Evolutionary conservation across 2,888 invertebrate genomes (phyloP).

Genomic region (Periphyllus acericola): DNA sequence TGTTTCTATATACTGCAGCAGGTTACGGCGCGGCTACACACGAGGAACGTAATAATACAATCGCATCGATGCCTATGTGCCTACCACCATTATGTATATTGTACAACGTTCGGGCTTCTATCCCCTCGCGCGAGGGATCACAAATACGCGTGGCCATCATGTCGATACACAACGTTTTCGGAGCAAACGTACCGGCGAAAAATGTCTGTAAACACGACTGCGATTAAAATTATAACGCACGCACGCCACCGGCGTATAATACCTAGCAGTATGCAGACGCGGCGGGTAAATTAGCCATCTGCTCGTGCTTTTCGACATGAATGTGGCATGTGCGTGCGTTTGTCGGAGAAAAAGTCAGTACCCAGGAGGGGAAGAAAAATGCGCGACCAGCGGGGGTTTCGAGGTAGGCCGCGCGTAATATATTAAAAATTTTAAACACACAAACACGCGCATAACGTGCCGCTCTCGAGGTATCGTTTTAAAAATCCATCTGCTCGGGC

Average conservation of each 20-base stretch:
- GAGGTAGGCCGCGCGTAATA: conserved; percentile 33
- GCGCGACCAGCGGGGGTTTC: conserved; percentile 16
- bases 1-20: too few relatives aligned
- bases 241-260: neutral
- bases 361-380: conserved; percentile 7
- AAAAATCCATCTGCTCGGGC: conserved; percentile 34
- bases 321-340: neutral
- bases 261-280: too few relatives aligned
- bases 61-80: too few relatives aligned
- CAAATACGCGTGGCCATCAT: too few relatives aligned
- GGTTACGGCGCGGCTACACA: neutral
- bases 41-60: too few relatives aligned
- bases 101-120: too few relatives aligned
- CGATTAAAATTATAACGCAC: conserved; percentile 23
- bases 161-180: neutral
- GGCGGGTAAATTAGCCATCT: conserved; percentile 44
- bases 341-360: conserved; percentile 13
- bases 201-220: conserved; percentile 19
- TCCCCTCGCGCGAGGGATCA: too few relatives aligned
- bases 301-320: conserved; percentile 15
- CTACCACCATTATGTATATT: too few relatives aligned
- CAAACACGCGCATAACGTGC: neutral
- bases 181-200: conserved; percentile 23
- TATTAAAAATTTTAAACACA: conserved; percentile 32
- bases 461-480: conserved; percentile 40